Evolutionary conservation across 2,113 vertebrate genomes (phyloP), one percentile per base, ranked within the genome.

Genomic region (Anoura caudifer): DNA sequence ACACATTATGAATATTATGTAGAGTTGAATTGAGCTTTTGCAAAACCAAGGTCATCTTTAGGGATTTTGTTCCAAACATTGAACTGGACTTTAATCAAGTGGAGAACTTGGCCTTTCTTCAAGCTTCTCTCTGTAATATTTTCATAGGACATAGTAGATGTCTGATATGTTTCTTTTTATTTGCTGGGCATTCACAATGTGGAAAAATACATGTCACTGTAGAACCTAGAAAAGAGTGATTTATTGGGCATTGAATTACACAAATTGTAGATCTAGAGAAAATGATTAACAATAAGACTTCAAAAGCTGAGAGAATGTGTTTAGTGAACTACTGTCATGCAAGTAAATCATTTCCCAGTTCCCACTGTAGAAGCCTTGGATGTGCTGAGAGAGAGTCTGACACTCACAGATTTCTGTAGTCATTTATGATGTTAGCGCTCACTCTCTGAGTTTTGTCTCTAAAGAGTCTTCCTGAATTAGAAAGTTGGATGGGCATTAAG

Each of bases 261-360:
- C 81, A 94, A 85, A 72, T n/a, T 79, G 26, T 85, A 80, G 80
- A 93, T 73, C 33, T 75, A 82, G 22, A 86, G 65, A 87, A 67
- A 65, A 50, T 67, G 56, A 67, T 82, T 87, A 75, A 43, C 31
- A 86, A 24, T 81, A 43, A 63, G 69, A 91, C 24, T 33, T 70
- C 45, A 77, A 91, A 88, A 70, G 7, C 70, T 83, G 69, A 20
- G 87, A 87, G 76, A 22, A 52, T 38, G 7, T 84, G n/a, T 88
- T 77, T 87, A 83, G 70, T 91, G 43, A 83, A 45, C 12, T 26
- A 33, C 33, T 47, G 76, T 81, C 59, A 43, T 43, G 33, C 28
- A 84, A 77, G 38, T 28, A 77, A 81, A 76, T 91, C 61, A 83
- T 70, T 75, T 67, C 61, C 24, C 22, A 0, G 59, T 59, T 43